phyloP scores from a whole-genome alignment of 2,113 vertebrate genomes.

The Halcyon malimbica region DNA sequence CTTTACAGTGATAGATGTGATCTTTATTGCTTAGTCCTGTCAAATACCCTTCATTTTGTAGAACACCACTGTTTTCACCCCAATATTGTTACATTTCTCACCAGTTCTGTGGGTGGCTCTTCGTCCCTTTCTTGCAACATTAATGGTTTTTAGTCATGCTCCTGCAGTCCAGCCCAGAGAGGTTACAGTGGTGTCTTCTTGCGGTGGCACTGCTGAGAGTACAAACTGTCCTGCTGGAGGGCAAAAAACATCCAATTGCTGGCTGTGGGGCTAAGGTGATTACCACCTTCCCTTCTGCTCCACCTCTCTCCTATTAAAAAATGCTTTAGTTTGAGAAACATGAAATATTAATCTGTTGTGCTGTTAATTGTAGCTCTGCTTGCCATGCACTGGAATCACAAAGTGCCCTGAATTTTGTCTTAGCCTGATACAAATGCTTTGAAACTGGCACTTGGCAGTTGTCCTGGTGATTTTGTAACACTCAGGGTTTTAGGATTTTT shows the following conservation, averaged over 20 bases:
- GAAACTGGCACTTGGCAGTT: not conserved
- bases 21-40: not conserved
- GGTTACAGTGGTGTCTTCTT: not conserved
- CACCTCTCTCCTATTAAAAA: not conserved
- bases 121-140: not conserved
- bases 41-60: not conserved
- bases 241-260: not conserved
- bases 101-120: not conserved
- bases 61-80: not conserved
- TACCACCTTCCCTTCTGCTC: not conserved
- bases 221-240: not conserved
- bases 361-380: not conserved
- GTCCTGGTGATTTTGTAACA: slow-evolving; percentile 8
- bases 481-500: not conserved
- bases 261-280: not conserved
- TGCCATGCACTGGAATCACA: not conserved
- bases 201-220: fast-evolving
- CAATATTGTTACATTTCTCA: not conserved
- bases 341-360: not conserved
- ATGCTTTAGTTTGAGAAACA: not conserved
- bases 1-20: not conserved
- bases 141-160: not conserved
- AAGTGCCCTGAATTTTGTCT: not conserved
- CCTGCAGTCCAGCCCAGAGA: not conserved
- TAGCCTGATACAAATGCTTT: not conserved